Evolutionary conservation across 2,113 vertebrate genomes (phyloP).

Genomic region (Bostrychus sinensis): DNA sequence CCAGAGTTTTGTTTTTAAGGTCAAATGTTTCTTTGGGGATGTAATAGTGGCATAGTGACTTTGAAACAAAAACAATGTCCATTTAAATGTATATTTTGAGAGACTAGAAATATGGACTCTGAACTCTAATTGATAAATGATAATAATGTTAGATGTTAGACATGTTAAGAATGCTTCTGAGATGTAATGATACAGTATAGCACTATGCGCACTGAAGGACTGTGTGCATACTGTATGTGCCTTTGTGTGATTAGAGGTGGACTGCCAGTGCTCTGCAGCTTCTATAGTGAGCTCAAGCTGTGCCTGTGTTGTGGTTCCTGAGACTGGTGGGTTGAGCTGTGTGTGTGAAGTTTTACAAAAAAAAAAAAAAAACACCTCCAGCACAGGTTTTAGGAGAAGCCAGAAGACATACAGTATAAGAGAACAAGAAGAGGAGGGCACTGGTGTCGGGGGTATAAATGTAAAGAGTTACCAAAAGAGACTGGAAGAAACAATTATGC

Average conservation of each 20-base stretch:
- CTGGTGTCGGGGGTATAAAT: constrained; percentile 47
- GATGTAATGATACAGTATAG: too few relatives aligned
- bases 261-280: constrained; percentile 60
- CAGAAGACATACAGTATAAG: constrained; percentile 42
- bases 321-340: constrained; percentile 20
- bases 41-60: too few relatives aligned
- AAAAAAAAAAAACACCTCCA: constrained; percentile 11
- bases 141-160: too few relatives aligned
- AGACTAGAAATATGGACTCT: too few relatives aligned
- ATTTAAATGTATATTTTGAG: too few relatives aligned
- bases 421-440: constrained; percentile 23
- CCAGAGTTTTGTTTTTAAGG: too few relatives aligned
- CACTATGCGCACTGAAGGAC: too few relatives aligned
- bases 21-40: too few relatives aligned
- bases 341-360: constrained; percentile 41
- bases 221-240: background rate
- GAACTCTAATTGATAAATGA: too few relatives aligned
- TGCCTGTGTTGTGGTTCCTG: constrained; percentile 59
- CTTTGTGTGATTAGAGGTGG: constrained; percentile 14
- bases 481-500: constrained; percentile 2
- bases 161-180: too few relatives aligned
- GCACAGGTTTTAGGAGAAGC: constrained; percentile 57
- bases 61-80: too few relatives aligned
- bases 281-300: constrained; percentile 66
- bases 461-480: constrained; percentile 21